Base-by-base conservation (phyloP, 1,140 invertebrate species). In the Acromyrmex echinatior region DNA sequence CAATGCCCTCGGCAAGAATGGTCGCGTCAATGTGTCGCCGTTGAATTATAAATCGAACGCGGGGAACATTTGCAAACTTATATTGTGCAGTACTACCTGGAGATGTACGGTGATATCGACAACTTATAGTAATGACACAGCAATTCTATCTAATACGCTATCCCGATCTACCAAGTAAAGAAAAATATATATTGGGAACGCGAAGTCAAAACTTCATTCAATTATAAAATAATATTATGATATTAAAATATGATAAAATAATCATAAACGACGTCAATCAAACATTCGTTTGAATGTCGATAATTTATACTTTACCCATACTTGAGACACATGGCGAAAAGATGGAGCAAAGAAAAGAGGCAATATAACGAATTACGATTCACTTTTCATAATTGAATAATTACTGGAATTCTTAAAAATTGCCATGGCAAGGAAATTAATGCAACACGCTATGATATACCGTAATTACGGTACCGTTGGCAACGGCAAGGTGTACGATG, bases 11-110 rank as follows among this genome's bases (percentile, higher is more conserved):
- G 53, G 56, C 25, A 53, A 73, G 73, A 66, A 70, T 31, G 49
- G 65, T 86, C 85, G 86, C 86, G 87, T 81, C 85, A 84, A 87
- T 86, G 70, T 87, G 80, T 88, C 86, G 88, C 86, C 74, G 81
- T 51, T 92, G 85, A 93, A 92, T 93, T 93, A 91, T 92, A 92
- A 86, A 91, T 92, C 85, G 86, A 86, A 66, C 56, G 35, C 74
- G 73, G 79, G 62, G 28, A 87, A 80, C 60, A 79, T 88, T 63
- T 66, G 87, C 53, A 68, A 90, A 86, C 49, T 56, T 16, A 51
- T 45, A n/a, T 56, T 84, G 18, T n/a, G 10, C 39, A 5, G 66
- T 49, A 21, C 10, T 28, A 49, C 21, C 51, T 28, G 45, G n/a
- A 62, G 39, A 76, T 63, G 21, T 74, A 76, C 9, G 53, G 60